phyloP scores from a whole-genome alignment of 2,113 vertebrate genomes.

The Pseudonaja textilis region DNA sequence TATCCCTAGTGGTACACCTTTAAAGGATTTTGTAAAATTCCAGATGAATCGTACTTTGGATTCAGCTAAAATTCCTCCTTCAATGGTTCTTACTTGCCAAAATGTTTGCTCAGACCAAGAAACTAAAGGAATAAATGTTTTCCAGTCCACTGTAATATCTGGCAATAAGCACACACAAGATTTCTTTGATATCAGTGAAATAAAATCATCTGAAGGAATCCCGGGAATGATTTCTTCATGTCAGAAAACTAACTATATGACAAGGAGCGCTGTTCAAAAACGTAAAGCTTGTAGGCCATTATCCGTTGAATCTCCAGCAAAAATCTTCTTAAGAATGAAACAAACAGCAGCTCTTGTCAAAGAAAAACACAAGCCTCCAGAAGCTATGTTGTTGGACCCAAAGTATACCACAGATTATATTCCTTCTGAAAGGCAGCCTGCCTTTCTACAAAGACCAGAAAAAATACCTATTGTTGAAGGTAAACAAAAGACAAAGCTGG shows the following conservation, averaged over 20 bases:
- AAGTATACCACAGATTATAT: neutral
- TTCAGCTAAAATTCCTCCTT: neutral
- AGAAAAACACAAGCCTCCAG: accelerated
- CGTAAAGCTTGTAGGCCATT: neutral
- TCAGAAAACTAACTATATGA: too few relatives aligned
- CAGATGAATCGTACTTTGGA: neutral
- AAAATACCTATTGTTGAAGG: accelerated
- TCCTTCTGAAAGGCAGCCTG: accelerated
- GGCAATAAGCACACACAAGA: neutral
- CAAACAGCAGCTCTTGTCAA: neutral
- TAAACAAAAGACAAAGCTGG: accelerated
- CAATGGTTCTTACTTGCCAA: too few relatives aligned
- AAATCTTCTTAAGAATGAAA: conserved; percentile 55
- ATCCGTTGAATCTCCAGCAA: conserved; percentile 30
- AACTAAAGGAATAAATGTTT: accelerated
- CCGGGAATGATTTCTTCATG: too few relatives aligned
- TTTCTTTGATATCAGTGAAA: neutral
- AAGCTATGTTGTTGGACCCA: accelerated
- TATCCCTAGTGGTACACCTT: conserved; percentile 21
- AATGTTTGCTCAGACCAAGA: neutral
- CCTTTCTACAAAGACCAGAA: accelerated
- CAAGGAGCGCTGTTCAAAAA: neutral
- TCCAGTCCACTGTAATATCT: neutral
- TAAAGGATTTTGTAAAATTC: conserved; percentile 49
- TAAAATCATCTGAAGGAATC: accelerated